phyloP scores from a whole-genome alignment of 2,888 invertebrate genomes.

The Himalopsyche kuldschensis region DNA sequence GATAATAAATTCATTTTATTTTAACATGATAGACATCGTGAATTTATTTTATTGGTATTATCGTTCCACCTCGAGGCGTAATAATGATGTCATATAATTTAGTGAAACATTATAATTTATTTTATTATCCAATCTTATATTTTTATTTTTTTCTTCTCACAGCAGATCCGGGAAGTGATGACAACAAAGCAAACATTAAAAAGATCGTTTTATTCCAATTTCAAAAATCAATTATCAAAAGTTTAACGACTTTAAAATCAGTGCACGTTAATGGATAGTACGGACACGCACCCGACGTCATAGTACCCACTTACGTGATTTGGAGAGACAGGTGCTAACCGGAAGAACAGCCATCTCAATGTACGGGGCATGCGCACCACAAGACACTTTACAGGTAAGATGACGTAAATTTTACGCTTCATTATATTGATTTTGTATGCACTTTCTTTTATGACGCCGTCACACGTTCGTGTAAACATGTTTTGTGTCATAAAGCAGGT shows the following conservation, averaged over 20 bases:
- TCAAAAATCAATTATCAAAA: not conserved
- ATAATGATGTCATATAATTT: not conserved
- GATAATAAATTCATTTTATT: no score
- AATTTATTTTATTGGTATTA: no score
- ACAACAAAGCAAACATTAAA: not conserved
- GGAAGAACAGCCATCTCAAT: slow-evolving; percentile 9
- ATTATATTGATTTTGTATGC: not conserved
- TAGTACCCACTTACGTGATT: not conserved
- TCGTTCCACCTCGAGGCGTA: not conserved
- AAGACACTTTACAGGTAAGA: slow-evolving; percentile 33
- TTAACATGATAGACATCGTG: no score
- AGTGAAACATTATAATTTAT: not conserved
- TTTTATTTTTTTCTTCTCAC: slow-evolving; percentile 10
- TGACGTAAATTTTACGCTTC: not conserved
- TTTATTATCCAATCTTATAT: not conserved
- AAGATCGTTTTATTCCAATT: slow-evolving; percentile 4
- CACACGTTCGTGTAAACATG: not conserved
- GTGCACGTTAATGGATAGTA: slow-evolving; percentile 5
- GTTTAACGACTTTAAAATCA: not conserved
- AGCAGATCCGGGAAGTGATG: slow-evolving; percentile 36
- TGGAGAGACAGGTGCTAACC: not conserved
- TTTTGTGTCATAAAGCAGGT: not conserved
- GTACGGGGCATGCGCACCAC: slow-evolving; percentile 33
- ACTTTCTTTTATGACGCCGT: not conserved
- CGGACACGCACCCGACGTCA: slow-evolving; percentile 1